Evolutionary conservation across 2,113 vertebrate genomes (phyloP).

Genomic region (Ailuropoda melanoleuca): DNA sequence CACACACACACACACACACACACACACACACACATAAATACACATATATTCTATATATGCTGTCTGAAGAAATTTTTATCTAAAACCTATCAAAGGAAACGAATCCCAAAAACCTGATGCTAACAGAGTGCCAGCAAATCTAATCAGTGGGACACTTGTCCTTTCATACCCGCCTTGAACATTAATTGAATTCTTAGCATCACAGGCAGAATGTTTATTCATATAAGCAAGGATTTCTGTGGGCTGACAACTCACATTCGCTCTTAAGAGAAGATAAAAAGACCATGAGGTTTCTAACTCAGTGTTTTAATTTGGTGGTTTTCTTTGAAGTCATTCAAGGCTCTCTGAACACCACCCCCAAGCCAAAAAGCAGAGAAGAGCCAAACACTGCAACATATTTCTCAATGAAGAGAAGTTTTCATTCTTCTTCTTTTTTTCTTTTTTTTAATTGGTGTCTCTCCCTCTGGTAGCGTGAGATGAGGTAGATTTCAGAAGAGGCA

Average conservation of each 20-base stretch:
- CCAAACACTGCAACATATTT: background rate
- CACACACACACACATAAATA: too few species aligned
- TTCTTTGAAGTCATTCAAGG: background rate
- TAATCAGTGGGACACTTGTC: background rate
- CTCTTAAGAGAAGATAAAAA: background rate
- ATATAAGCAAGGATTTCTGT: background rate
- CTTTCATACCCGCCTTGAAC: background rate
- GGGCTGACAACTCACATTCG: constrained; percentile 3
- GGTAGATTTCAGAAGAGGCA: background rate
- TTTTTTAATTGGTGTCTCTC: background rate
- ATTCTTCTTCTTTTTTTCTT: background rate
- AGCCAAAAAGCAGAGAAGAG: background rate
- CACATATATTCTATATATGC: background rate
- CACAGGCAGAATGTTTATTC: background rate
- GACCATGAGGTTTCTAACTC: background rate
- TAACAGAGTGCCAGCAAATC: background rate
- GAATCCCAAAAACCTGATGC: background rate
- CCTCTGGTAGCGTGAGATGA: background rate
- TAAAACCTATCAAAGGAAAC: background rate
- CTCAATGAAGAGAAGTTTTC: constrained; percentile 10
- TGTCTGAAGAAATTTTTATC: background rate
- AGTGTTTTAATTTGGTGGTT: constrained; percentile 3
- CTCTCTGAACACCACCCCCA: background rate
- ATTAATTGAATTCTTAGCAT: constrained; percentile 50
- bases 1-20: background rate